Conservation (phyloP, 2,888 invertebrate genomes). For the Axea sp. region DNA sequence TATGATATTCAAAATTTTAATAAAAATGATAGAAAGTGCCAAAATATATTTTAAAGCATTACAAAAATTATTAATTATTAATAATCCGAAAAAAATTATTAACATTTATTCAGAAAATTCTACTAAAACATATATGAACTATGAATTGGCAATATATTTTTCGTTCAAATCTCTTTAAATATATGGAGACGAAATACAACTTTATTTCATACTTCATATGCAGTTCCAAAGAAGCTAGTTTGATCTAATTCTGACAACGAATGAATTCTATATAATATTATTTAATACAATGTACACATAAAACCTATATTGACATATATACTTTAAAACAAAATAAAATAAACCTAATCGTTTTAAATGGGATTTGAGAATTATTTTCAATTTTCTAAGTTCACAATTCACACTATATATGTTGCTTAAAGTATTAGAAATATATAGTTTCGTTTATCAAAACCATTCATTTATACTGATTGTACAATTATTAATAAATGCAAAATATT, state of each 20-base stretch:
- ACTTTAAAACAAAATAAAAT: conserved; percentile 50
- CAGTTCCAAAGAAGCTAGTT: conserved; percentile 45
- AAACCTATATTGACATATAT: conserved; percentile 31
- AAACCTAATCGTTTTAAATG: conserved; percentile 54
- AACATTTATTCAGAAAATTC: too few relatives aligned
- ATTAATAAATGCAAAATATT: too few relatives aligned
- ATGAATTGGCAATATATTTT: conserved; percentile 38
- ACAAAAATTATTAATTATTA: too few relatives aligned
- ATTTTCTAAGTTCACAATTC: conserved; percentile 64
- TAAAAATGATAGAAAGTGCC: too few relatives aligned
- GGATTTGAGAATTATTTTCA: conserved; percentile 64
- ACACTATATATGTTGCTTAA: conserved; percentile 51
- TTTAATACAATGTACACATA: conserved; percentile 38
- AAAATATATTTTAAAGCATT: too few relatives aligned
- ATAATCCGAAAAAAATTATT: too few relatives aligned
- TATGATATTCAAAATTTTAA: too few relatives aligned
- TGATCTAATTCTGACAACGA: conserved; percentile 51
- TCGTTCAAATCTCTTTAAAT: conserved; percentile 48
- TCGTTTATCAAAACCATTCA: too few relatives aligned
- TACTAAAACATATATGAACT: conserved; percentile 24
- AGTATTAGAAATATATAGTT: conserved; percentile 28
- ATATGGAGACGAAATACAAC: conserved; percentile 33
- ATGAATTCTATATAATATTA: conserved; percentile 40
- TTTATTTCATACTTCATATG: conserved; percentile 42
- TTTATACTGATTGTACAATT: too few relatives aligned